Evolutionary conservation across 2,888 invertebrate species (phyloP).

Genomic region (Agelastica alni): DNA sequence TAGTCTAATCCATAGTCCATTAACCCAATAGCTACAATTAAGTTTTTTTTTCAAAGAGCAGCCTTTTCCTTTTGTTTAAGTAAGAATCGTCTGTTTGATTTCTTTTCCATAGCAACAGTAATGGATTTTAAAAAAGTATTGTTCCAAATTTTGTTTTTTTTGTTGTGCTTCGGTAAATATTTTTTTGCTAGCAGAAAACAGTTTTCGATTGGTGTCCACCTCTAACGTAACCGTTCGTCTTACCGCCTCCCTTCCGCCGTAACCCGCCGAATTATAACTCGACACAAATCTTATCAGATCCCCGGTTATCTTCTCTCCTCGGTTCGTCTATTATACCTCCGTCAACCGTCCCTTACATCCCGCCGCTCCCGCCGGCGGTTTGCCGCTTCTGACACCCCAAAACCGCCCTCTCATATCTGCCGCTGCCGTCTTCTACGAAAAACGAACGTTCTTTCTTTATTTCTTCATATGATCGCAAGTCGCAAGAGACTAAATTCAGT

Average conservation of each 20-base stretch:
- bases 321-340: slow-evolving; percentile 39
- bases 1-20: too few species aligned
- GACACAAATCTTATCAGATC: slow-evolving; percentile 48
- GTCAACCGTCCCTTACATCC: slow-evolving; percentile 23
- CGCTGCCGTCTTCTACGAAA: not conserved
- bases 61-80: too few species aligned
- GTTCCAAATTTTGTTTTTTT: too few species aligned
- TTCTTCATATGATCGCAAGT: slow-evolving; percentile 17
- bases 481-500: slow-evolving; percentile 5
- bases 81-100: too few species aligned
- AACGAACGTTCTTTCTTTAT: slow-evolving; percentile 14
- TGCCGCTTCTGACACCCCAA: slow-evolving; percentile 11
- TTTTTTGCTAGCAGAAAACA: too few species aligned
- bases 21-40: too few species aligned
- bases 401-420: slow-evolving; percentile 22
- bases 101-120: too few species aligned
- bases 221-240: slow-evolving; percentile 36
- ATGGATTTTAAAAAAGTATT: too few species aligned
- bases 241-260: slow-evolving; percentile 27
- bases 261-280: slow-evolving; percentile 43
- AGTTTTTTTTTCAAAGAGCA: too few species aligned
- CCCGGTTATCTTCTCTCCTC: slow-evolving; percentile 43
- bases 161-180: too few species aligned
- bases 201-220: slow-evolving; percentile 1
- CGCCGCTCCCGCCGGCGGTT: slow-evolving; percentile 3